Evolutionary conservation across 2,113 vertebrate species (phyloP), one percentile per base, ranked within the genome.

Genomic region (Sander vitreus): DNA sequence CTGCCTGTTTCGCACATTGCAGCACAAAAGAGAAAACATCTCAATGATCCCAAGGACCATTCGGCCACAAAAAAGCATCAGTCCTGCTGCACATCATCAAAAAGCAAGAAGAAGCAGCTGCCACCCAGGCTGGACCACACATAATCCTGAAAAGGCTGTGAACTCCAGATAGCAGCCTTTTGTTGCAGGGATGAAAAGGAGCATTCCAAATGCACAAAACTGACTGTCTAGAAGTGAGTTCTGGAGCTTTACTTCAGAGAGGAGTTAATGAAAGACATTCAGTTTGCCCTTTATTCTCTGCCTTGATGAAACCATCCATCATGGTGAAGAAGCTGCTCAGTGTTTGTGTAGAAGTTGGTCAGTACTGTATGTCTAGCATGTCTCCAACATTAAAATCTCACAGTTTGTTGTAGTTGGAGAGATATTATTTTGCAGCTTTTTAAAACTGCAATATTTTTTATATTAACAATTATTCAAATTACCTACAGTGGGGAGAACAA

Each of bases 81-180:
- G 78, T 70, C 65, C 69, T 78, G 60, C 73, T 71, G 71, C 68
- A 73, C 73, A 74, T 77, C 71, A 86, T 86, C 79, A 86, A 86
- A 89, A 73, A 73, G 57, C 53, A 74, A 74, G 54, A 74, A 84
- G 64, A 81, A 79, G 54, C 65, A 43, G 33, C 77, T 59, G 27
- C 65, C 78, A 53, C 50, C 67, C 75, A 71, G 72, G 70, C 50
- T 75, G 45, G 63, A 74, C 76, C 54, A 65, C 8, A 9, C 43
- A 75, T 12, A 3, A 60, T 66, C 19, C 58, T 51, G 45, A 21
- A 85, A 73, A 80, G 65, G 36, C 84, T 79, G 69, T 75, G 78
- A 81, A 81, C 62, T 81, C 57, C 30, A 74, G 73, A 85, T 57
- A 33, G 57, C 76, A 63, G 67, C 57, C 55, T 81, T 33, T 76